These are phyloP conservation scores for Drosophila siamana DNA, from an alignment of 2,888 invertebrate genomes.

Conservation along the genomic window DNA sequence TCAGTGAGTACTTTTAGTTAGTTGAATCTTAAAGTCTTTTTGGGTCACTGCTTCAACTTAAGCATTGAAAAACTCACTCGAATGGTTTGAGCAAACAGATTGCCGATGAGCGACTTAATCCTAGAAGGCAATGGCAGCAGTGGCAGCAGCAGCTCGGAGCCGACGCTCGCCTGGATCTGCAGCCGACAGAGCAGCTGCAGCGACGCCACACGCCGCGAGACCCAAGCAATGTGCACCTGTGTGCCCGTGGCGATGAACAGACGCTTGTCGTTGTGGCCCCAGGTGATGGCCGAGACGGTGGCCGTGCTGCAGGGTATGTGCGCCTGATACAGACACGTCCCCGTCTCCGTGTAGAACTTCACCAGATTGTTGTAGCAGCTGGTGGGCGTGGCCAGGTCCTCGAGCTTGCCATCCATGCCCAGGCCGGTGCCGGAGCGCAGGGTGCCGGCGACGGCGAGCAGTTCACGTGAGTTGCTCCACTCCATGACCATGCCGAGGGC, in stretches of 20 bases:
- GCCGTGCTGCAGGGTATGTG: conserved; percentile 91
- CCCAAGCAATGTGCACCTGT: conserved; percentile 96
- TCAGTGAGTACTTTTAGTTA: too few species aligned
- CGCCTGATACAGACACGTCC: conserved; percentile 92
- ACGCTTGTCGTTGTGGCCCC: conserved; percentile 99
- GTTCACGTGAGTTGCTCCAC: conserved; percentile 97
- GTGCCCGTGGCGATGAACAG: conserved; percentile 97
- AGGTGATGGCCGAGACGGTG: conserved; percentile 96
- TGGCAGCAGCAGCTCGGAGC: conserved; percentile 90
- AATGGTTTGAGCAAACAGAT: conserved; percentile 96
- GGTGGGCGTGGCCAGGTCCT: conserved; percentile 85
- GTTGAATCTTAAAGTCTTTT: too few species aligned
- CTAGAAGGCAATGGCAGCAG: conserved; percentile 94
- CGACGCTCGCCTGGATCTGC: conserved; percentile 91
- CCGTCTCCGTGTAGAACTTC: conserved; percentile 96
- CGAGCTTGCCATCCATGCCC: conserved; percentile 66
- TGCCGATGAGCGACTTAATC: conserved; percentile 93
- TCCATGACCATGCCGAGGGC: conserved; percentile 93
- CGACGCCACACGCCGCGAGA: conserved; percentile 95
- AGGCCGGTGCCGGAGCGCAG: conserved; percentile 81
- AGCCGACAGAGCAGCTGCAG: conserved; percentile 95
- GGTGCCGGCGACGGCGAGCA: conserved; percentile 95
- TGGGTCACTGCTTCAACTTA: too few species aligned
- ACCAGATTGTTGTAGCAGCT: conserved; percentile 91
- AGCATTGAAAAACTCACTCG: conserved; percentile 89